Conservation (phyloP, 2,113 vertebrate genomes). For the Oostethus manadensis region DNA sequence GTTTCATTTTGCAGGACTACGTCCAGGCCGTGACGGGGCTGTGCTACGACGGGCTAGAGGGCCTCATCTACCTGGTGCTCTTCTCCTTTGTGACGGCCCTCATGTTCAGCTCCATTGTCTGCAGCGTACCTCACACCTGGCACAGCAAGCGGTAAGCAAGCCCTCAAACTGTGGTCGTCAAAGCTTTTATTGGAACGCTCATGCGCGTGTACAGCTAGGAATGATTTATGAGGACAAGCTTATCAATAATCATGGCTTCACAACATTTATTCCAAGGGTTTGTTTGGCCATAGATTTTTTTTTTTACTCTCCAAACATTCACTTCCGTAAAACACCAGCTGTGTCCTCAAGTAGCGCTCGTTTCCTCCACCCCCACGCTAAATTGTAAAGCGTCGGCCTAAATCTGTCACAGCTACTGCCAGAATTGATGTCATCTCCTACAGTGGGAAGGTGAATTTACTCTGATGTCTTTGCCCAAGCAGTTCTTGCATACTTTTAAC, state of each 20-base stretch:
- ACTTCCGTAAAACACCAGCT: constrained; percentile 32
- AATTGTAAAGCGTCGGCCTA: constrained; percentile 31
- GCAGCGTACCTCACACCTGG: constrained; percentile 95
- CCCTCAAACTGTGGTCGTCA: neutral
- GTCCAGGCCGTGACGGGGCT: constrained; percentile 89
- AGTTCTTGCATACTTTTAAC: constrained; percentile 13
- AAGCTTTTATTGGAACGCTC: neutral
- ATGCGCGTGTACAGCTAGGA: constrained; percentile 23
- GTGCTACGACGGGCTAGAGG: constrained; percentile 94
- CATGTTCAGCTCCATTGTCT: constrained; percentile 96
- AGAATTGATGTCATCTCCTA: constrained; percentile 18
- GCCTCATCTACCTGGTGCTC: constrained; percentile 93
- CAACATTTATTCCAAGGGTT: constrained; percentile 4
- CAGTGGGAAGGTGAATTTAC: constrained; percentile 22
- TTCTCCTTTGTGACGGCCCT: constrained; percentile 97
- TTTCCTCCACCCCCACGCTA: constrained; percentile 34
- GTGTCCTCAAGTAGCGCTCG: constrained; percentile 37
- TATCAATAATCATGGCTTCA: constrained; percentile 38
- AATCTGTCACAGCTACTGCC: constrained; percentile 20
- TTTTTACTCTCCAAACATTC: constrained; percentile 4
- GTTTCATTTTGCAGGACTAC: constrained; percentile 77
- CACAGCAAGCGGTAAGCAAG: constrained; percentile 81
- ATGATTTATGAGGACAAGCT: constrained; percentile 34
- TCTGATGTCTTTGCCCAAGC: constrained; percentile 24
- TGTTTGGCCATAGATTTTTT: neutral